phyloP scores from a whole-genome alignment of 1,140 invertebrate genomes.

The Geopemphigus sp. region DNA sequence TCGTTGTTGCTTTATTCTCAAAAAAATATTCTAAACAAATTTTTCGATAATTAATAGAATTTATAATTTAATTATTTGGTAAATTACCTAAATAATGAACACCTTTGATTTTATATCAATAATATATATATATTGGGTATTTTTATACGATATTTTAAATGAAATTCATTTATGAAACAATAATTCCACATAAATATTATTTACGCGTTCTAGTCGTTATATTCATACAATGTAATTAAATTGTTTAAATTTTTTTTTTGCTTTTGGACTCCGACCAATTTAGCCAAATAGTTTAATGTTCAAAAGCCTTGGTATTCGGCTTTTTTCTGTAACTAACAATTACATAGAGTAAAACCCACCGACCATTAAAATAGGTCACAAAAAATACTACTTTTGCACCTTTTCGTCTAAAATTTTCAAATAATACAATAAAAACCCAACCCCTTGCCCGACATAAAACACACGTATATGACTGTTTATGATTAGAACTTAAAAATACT shows the following conservation, averaged over 20 bases:
- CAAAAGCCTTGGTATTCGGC: neutral
- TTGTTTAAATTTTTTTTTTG: neutral
- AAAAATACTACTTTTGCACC: neutral
- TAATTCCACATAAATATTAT: neutral
- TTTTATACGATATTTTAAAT: neutral
- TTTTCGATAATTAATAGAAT: no score
- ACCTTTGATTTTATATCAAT: no score
- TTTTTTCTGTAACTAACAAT: constrained; percentile 1
- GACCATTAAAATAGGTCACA: constrained; percentile 4
- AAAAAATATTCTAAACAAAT: no score
- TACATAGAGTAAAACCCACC: neutral
- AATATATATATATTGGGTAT: neutral
- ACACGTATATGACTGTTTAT: no score
- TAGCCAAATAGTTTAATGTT: constrained; percentile 1
- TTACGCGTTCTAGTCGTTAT: neutral
- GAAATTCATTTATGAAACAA: neutral
- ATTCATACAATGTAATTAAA: neutral
- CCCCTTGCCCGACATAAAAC: no score
- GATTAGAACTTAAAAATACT: no score
- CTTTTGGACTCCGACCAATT: neutral
- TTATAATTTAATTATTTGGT: no score
- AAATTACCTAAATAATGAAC: no score
- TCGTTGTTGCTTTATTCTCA: no score
- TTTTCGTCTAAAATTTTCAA: constrained; percentile 2
- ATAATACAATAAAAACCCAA: constrained; percentile 2